A percentile compares a stretch with the other conserved stretches of the same genome.
Conservation (phyloP, 2,113 vertebrate species). For the Cervus canadensis region DNA sequence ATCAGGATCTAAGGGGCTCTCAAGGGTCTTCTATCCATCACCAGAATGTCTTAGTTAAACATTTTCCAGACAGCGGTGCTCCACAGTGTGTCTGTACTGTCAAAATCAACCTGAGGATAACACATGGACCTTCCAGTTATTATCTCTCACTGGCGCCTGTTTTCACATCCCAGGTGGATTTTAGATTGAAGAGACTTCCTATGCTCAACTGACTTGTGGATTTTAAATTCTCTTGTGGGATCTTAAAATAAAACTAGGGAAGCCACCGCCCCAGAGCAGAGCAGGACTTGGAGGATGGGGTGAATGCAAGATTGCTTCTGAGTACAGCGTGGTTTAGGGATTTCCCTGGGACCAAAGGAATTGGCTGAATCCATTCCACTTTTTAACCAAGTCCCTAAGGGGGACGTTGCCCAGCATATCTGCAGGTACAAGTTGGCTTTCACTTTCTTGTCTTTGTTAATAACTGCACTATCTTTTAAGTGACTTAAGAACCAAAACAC, state of each 20-base stretch:
- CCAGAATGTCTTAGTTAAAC: not conserved
- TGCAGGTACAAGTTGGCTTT: not conserved
- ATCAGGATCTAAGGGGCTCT: not conserved
- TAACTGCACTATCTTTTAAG: not conserved
- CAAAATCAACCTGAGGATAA: not conserved
- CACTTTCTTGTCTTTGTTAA: not conserved
- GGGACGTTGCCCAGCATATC: not conserved
- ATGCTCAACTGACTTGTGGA: not conserved
- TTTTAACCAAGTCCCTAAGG: not conserved
- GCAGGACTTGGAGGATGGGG: not conserved
- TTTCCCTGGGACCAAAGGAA: not conserved
- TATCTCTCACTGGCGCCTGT: not conserved
- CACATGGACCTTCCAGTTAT: not conserved
- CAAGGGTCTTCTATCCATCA: not conserved
- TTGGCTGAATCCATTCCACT: not conserved
- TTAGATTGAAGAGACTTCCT: not conserved
- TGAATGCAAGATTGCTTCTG: not conserved
- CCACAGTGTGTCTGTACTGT: not conserved
- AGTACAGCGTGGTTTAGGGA: not conserved
- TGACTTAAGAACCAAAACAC: not conserved
- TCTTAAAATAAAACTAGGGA: not conserved
- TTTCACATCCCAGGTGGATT: not conserved
- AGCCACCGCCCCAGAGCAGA: not conserved
- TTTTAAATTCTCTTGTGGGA: not conserved
- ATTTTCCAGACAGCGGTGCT: not conserved